Percentiles rank a stretch among this genome's conserved stretches.
Evolutionary conservation across 2,888 invertebrate species (phyloP).

Genomic region (Diplazon laetatorius): DNA sequence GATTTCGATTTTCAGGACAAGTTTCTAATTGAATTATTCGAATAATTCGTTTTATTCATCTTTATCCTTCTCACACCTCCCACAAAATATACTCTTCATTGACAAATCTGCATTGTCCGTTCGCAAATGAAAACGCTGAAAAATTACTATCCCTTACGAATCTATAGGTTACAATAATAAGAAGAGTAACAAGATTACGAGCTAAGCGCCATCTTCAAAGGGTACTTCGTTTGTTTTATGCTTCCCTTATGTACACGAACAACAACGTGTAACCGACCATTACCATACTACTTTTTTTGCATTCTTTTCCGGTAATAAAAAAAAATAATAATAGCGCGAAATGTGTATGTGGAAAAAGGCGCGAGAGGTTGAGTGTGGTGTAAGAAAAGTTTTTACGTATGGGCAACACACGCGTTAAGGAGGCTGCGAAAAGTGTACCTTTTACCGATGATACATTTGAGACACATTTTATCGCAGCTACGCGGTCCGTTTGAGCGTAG

Average conservation of each 20-base stretch:
- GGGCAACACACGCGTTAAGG: constrained; percentile 40
- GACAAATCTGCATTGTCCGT: constrained; percentile 33
- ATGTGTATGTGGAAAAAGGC: constrained; percentile 38
- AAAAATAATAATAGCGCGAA: constrained; percentile 25
- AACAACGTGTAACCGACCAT: constrained; percentile 43
- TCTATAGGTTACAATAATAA: constrained; percentile 36
- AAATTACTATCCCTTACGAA: constrained; percentile 25
- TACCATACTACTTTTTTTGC: no score
- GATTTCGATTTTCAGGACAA: no score
- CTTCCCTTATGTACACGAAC: constrained; percentile 42
- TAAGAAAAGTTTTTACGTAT: constrained; percentile 40
- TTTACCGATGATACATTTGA: constrained; percentile 18
- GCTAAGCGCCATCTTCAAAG: constrained; percentile 27
- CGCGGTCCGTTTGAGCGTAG: constrained; percentile 2
- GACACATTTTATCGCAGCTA: constrained; percentile 17
- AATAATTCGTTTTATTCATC: no score
- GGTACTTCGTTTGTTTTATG: constrained; percentile 54
- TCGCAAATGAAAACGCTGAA: constrained; percentile 50
- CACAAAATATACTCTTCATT: no score
- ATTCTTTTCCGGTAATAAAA: constrained; percentile 43
- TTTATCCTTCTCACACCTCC: no score
- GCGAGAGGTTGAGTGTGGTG: constrained; percentile 7
- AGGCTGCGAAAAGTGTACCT: constrained; percentile 15
- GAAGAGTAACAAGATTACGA: constrained; percentile 33
- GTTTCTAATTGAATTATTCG: no score